Percentiles rank a stretch among this genome's conserved stretches.
Conservation (phyloP, 2,113 vertebrate genomes). For the Pimephales promelas region DNA sequence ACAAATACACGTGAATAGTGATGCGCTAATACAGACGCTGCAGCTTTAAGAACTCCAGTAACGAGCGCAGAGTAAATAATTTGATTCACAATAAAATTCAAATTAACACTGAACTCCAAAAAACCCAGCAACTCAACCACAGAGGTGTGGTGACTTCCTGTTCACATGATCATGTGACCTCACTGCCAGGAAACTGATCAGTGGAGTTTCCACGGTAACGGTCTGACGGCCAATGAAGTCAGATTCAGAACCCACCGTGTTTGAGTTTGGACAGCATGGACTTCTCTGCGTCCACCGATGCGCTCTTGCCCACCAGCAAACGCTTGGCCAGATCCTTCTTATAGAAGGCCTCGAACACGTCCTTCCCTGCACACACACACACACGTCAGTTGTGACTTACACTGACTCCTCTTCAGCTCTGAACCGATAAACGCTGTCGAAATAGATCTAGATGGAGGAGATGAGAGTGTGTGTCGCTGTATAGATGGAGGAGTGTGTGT, state of each 20-base stretch:
- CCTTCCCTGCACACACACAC: conserved; percentile 81
- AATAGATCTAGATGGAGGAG: too few species aligned
- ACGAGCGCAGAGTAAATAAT: too few species aligned
- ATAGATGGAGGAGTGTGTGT: too few species aligned
- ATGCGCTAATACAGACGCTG: not conserved
- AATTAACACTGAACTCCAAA: not conserved
- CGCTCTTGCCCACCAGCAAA: conserved; percentile 96
- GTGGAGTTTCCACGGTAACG: conserved; percentile 19
- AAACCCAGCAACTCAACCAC: not conserved
- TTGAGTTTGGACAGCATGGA: conserved; percentile 99
- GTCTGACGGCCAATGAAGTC: not conserved
- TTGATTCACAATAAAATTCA: not conserved
- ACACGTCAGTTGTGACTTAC: too few species aligned
- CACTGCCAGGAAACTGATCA: conserved; percentile 44
- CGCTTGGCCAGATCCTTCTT: conserved; percentile 98
- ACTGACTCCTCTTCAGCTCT: too few species aligned
- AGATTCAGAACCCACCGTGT: conserved; percentile 80
- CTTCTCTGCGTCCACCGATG: conserved; percentile 98
- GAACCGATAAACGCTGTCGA: too few species aligned
- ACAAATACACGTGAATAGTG: too few species aligned
- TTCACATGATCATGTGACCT: conserved; percentile 35
- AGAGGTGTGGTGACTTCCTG: conserved; percentile 28
- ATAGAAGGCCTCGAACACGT: conserved; percentile 98
- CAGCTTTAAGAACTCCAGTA: not conserved
- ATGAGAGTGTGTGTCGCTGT: too few species aligned